Conservation (phyloP, 2,888 invertebrate genomes). For the Ischnus inquisitorius region DNA sequence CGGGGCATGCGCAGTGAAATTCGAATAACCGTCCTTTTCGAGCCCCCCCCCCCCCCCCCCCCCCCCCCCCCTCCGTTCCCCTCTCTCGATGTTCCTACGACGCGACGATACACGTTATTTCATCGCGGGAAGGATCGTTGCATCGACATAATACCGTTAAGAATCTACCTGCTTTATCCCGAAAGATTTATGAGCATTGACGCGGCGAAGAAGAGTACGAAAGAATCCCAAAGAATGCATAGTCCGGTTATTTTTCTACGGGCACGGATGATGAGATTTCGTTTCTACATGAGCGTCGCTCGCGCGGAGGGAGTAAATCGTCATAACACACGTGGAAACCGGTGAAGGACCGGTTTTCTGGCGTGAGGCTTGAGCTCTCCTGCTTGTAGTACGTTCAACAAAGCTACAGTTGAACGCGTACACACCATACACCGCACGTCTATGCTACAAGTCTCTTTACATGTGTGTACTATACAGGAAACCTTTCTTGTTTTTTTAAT, state of each 20-base stretch:
- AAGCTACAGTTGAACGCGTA: background rate
- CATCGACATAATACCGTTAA: background rate
- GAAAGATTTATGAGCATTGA: no score
- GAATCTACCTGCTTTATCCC: no score
- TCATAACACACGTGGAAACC: conserved; percentile 26
- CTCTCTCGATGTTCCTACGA: no score
- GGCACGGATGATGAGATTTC: background rate
- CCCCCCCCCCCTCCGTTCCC: no score
- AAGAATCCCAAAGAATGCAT: background rate
- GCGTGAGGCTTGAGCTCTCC: background rate
- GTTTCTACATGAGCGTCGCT: background rate
- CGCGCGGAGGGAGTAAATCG: conserved; percentile 18
- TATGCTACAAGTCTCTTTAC: conserved; percentile 1
- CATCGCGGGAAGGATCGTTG: background rate
- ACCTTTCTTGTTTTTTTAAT: conserved; percentile 74
- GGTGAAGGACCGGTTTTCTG: conserved; percentile 29
- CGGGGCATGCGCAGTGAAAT: no score
- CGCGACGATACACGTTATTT: background rate
- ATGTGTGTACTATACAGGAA: conserved; percentile 44
- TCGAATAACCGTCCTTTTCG: no score
- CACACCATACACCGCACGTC: background rate
- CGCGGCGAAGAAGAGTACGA: no score
- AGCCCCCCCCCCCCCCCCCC: no score
- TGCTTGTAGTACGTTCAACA: conserved; percentile 4
- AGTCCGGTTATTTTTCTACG: background rate